These are phyloP conservation scores for Athene cunicularia DNA, from an alignment of 2,113 vertebrate genomes.

Conservation along the genomic window DNA sequence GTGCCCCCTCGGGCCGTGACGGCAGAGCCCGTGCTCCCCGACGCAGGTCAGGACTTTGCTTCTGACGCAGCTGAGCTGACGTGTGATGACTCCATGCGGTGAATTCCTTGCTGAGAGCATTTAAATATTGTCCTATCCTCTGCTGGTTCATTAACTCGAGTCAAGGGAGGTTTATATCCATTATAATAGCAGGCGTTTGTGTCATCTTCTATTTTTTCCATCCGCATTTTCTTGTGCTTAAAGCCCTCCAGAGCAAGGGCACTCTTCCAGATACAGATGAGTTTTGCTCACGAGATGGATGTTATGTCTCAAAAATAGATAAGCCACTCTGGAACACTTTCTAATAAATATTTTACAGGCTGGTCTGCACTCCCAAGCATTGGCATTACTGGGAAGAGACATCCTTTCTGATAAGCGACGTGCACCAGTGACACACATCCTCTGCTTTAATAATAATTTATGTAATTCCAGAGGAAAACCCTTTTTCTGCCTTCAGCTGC, in stretches of 20 bases:
- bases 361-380: not conserved
- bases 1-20: not conserved
- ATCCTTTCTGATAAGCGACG: not conserved
- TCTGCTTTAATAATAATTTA: not conserved
- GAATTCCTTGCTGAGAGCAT: not conserved
- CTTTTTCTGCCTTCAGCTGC: not conserved
- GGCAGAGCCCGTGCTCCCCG: not conserved
- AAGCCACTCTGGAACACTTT: not conserved
- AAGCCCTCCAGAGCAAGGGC: conserved; percentile 84
- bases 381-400: not conserved
- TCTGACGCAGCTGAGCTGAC: not conserved
- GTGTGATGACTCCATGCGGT: not conserved
- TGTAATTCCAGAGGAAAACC: not conserved
- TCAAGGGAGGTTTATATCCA: conserved; percentile 81
- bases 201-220: conserved; percentile 86
- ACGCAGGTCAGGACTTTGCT: not conserved
- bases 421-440: not conserved
- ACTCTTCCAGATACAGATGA: conserved; percentile 84
- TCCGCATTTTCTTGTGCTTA: conserved; percentile 86
- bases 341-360: not conserved
- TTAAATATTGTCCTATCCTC: no score
- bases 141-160: not conserved
- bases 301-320: not conserved
- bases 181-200: conserved; percentile 84
- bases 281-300: conserved; percentile 34